These are phyloP conservation scores for Harpalus rufipes DNA, from an alignment of 2,888 invertebrate genomes.

Conservation along the genomic window DNA sequence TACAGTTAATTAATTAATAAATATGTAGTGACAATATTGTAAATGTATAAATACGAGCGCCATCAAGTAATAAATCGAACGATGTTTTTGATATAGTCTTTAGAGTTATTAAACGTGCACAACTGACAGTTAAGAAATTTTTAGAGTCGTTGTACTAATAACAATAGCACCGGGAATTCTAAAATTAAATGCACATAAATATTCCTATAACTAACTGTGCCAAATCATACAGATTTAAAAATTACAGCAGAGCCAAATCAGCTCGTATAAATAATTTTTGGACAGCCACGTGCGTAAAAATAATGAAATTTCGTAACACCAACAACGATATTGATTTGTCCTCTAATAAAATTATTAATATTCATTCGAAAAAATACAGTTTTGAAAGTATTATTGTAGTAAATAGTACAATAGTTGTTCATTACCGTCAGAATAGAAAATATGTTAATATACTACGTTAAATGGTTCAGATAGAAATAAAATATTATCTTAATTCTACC, in stretches of 20 bases:
- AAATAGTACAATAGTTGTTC: too few relatives aligned
- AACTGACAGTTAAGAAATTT: conserved; percentile 49
- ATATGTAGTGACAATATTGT: too few relatives aligned
- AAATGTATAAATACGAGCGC: background rate
- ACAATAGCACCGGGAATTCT: conserved; percentile 65
- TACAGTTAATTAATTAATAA: too few relatives aligned
- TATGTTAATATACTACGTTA: too few relatives aligned
- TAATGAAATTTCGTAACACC: conserved; percentile 24
- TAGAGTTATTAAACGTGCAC: conserved; percentile 39
- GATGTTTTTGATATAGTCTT: conserved; percentile 36
- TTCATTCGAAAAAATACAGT: conserved; percentile 5
- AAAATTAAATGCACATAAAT: conserved; percentile 62
- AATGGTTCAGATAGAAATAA: too few relatives aligned
- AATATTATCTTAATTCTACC: too few relatives aligned
- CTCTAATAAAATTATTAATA: background rate
- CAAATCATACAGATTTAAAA: conserved; percentile 65
- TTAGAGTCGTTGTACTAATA: conserved; percentile 59
- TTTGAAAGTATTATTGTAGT: background rate
- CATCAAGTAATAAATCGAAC: background rate
- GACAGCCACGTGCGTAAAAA: background rate
- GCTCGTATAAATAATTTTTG: conserved; percentile 48
- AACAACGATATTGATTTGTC: conserved; percentile 24
- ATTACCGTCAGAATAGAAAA: too few relatives aligned
- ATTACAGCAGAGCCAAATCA: conserved; percentile 61
- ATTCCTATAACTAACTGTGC: conserved; percentile 57